These are phyloP conservation scores for Cheilosia soror DNA, from an alignment of 2,888 invertebrate species.

Conservation along the genomic window DNA sequence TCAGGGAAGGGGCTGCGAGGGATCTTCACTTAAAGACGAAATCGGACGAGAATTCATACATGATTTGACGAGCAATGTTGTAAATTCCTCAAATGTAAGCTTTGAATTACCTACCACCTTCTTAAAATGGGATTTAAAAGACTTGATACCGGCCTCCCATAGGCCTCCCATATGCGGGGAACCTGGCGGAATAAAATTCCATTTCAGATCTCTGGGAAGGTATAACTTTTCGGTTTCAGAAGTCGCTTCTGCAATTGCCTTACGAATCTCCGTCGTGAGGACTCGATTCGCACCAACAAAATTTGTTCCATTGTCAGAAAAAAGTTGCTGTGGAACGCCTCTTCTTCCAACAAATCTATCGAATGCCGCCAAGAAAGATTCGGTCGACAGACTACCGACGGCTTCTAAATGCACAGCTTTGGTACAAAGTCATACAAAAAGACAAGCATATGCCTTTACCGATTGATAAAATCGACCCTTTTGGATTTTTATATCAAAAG, in stretches of 20 bases:
- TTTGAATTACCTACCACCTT: constrained; percentile 25
- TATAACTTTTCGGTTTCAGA: constrained; percentile 15
- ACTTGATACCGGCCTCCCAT: constrained; percentile 4
- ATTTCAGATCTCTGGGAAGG: constrained; percentile 3
- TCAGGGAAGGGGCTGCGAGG: neutral
- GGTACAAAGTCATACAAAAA: constrained; percentile 56
- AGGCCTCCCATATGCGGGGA: too few relatives aligned
- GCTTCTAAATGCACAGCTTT: constrained; percentile 57
- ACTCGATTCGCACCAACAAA: constrained; percentile 44
- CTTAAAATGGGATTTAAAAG: constrained; percentile 10
- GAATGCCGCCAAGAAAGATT: constrained; percentile 46
- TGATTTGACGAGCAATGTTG: constrained; percentile 15
- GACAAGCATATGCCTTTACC: constrained; percentile 43
- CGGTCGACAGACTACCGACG: constrained; percentile 40
- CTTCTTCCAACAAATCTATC: constrained; percentile 48
- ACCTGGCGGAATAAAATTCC: too few relatives aligned
- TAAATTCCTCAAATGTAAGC: constrained; percentile 23
- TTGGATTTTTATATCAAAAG: constrained; percentile 43
- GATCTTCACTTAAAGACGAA: constrained; percentile 9
- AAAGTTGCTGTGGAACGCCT: constrained; percentile 45
- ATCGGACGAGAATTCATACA: neutral
- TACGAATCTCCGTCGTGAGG: constrained; percentile 2
- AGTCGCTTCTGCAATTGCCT: constrained; percentile 12
- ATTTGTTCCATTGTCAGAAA: constrained; percentile 63
- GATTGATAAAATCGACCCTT: constrained; percentile 27